Conservation (phyloP, 1,140 invertebrate genomes). For the Drosophila kepulauana region DNA sequence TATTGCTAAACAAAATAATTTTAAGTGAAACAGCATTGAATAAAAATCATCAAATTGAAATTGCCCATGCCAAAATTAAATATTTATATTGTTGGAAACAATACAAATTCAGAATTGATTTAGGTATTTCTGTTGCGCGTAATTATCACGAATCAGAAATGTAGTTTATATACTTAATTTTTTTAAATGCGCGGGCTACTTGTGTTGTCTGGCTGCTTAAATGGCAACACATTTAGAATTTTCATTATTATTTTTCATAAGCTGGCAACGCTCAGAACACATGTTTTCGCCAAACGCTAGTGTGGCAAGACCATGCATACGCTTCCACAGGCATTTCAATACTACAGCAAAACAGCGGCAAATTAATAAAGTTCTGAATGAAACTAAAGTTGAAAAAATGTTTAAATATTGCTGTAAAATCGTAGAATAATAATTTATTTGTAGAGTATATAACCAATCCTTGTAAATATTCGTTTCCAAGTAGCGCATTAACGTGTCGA, state of each 20-base stretch:
- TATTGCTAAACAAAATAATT: slow-evolving; percentile 37
- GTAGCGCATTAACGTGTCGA: slow-evolving; percentile 14
- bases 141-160: too few relatives aligned
- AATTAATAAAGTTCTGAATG: too few relatives aligned
- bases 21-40: slow-evolving; percentile 34
- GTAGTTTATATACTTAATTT: neutral
- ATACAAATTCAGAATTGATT: too few relatives aligned
- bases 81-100: neutral
- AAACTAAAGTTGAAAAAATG: neutral
- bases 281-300: slow-evolving; percentile 21
- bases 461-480: neutral
- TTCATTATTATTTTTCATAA: neutral
- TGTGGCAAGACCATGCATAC: slow-evolving; percentile 26
- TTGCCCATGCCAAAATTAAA: neutral
- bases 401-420: neutral
- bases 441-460: neutral
- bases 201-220: too few relatives aligned
- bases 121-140: too few relatives aligned
- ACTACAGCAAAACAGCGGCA: neutral
- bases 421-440: neutral
- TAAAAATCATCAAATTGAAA: slow-evolving; percentile 25
- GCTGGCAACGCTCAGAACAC: slow-evolving; percentile 32
- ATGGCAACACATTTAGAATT: too few relatives aligned
- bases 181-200: neutral
- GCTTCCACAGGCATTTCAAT: slow-evolving; percentile 9